phyloP scores from a whole-genome alignment of 2,797 vertebrate genomes.

The Geotrypetes seraphini region DNA sequence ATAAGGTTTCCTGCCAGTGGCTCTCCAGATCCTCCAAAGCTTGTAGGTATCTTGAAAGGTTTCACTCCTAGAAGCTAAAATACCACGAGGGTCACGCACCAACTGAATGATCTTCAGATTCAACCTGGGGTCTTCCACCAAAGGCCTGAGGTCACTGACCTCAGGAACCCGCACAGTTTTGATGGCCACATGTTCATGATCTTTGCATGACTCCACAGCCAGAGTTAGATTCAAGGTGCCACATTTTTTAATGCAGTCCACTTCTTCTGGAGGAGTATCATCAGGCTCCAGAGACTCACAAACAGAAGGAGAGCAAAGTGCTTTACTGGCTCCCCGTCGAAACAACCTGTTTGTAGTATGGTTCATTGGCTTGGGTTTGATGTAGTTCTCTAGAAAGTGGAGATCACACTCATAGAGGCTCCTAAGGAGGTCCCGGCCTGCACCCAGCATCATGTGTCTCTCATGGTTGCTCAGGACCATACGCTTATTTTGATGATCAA shows the following conservation, averaged over 20 bases:
- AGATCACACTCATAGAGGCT: conserved; percentile 85
- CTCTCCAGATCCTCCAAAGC: conserved; percentile 88
- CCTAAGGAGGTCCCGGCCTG: conserved; percentile 80
- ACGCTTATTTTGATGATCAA: too few species aligned
- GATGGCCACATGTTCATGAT: conserved; percentile 79
- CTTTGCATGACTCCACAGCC: conserved; percentile 72
- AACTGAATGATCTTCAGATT: conserved; percentile 92
- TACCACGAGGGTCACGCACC: conserved; percentile 83
- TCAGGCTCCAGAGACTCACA: conserved; percentile 61
- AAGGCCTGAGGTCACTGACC: conserved; percentile 72
- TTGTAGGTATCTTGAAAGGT: conserved; percentile 87
- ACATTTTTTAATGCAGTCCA: conserved; percentile 82
- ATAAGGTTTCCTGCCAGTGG: conserved; percentile 78
- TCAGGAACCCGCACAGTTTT: conserved; percentile 85
- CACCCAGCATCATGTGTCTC: conserved; percentile 78
- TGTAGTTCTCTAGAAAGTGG: conserved; percentile 87
- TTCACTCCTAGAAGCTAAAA: conserved; percentile 83
- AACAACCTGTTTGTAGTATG: conserved; percentile 84
- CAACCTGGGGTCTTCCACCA: conserved; percentile 83
- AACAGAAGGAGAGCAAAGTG: conserved; percentile 76
- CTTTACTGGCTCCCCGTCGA: conserved; percentile 81
- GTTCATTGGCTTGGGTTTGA: conserved; percentile 76
- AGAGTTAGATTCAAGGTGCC: conserved; percentile 74
- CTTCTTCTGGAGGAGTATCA: conserved; percentile 74
- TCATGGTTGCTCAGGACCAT: conserved; percentile 63